A percentile compares a stretch with the other conserved stretches of the same genome.
Conservation (phyloP, 2,888 invertebrate species). For the Sipha maydis region DNA sequence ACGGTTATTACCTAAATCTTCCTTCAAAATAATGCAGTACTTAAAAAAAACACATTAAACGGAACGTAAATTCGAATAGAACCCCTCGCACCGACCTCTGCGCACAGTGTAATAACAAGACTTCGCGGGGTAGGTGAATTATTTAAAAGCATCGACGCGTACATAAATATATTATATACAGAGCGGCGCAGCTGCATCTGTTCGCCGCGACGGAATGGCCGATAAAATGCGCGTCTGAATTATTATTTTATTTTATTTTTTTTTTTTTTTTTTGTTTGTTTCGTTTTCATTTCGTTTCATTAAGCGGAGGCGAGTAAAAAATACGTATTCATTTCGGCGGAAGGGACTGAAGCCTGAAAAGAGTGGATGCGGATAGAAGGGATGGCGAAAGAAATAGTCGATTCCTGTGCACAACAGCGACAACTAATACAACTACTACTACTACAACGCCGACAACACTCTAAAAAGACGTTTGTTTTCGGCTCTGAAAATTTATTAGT, state of each 20-base stretch:
- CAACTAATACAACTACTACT: conserved; percentile 2
- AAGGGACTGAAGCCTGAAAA: neutral
- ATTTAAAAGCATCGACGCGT: conserved; percentile 29
- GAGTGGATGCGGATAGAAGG: neutral
- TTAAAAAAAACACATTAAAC: conserved; percentile 38
- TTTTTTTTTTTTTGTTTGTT: conserved; percentile 16
- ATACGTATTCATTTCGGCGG: neutral
- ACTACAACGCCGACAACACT: conserved; percentile 27
- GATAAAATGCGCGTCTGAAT: conserved; percentile 23
- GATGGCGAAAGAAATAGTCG: conserved; percentile 12
- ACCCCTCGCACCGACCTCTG: neutral
- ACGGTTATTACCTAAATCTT: conserved; percentile 52
- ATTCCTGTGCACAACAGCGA: conserved; percentile 12
- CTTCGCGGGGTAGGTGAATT: conserved; percentile 11
- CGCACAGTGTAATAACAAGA: neutral
- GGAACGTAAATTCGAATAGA: conserved; percentile 47
- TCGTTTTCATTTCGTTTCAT: conserved; percentile 17
- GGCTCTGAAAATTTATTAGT: conserved; percentile 42
- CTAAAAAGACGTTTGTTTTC: conserved; percentile 42
- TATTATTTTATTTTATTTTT: neutral
- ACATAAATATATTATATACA: neutral
- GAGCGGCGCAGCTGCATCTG: conserved; percentile 16
- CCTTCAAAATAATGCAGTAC: conserved; percentile 37
- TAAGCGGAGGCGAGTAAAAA: conserved; percentile 6
- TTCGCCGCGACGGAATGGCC: neutral